A percentile compares a stretch with the other conserved stretches of the same genome.
Evolutionary conservation across 2,888 invertebrate genomes (phyloP).

Genomic region (Clistopyga incitator): DNA sequence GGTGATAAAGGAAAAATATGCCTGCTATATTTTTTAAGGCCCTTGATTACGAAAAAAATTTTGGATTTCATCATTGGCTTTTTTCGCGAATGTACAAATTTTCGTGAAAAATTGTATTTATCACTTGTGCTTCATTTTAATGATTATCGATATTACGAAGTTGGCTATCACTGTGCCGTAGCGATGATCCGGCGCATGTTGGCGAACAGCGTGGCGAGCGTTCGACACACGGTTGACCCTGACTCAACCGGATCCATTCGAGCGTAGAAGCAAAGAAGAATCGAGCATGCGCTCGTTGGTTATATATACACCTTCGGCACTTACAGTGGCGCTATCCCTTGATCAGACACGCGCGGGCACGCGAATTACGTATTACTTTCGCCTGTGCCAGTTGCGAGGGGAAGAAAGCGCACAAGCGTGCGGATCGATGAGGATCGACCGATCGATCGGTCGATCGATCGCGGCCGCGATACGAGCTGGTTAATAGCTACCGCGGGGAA

Average conservation of each 20-base stretch:
- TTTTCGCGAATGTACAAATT: background rate
- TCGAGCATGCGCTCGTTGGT: slow-evolving; percentile 6
- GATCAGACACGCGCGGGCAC: slow-evolving; percentile 60
- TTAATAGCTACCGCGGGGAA: slow-evolving; percentile 55
- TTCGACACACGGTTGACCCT: slow-evolving; percentile 41
- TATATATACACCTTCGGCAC: slow-evolving; percentile 32
- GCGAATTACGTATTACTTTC: slow-evolving; percentile 60
- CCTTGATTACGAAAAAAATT: background rate
- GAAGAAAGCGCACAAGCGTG: slow-evolving; percentile 25
- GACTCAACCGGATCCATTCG: slow-evolving; percentile 49
- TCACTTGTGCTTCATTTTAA: background rate
- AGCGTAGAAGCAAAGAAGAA: slow-evolving; percentile 33
- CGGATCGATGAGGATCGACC: slow-evolving; percentile 36
- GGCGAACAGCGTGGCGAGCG: background rate
- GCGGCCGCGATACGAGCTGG: slow-evolving; percentile 40
- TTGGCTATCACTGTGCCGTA: slow-evolving; percentile 10
- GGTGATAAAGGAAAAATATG: background rate
- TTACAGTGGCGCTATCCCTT: slow-evolving; percentile 52
- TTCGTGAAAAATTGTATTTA: background rate
- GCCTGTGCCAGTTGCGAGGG: slow-evolving; percentile 64
- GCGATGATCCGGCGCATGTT: background rate
- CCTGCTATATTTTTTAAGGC: background rate
- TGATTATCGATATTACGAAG: background rate
- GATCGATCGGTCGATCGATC: slow-evolving; percentile 47
- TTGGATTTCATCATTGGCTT: background rate